These are phyloP conservation scores for Channa argus DNA, from an alignment of 2,113 vertebrate species.

Conservation along the genomic window DNA sequence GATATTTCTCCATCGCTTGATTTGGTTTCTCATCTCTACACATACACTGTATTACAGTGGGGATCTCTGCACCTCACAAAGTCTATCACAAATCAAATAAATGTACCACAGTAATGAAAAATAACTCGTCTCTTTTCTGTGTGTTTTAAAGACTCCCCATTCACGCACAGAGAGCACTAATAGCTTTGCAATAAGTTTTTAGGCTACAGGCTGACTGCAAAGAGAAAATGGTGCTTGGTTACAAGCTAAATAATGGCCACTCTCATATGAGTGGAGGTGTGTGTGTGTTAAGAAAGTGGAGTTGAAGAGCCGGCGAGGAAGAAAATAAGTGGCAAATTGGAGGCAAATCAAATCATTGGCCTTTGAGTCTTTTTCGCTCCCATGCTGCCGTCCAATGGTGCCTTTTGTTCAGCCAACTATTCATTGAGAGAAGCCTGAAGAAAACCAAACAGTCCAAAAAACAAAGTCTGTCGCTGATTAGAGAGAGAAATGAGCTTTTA, in stretches of 20 bases:
- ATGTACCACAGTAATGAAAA: conserved; percentile 48
- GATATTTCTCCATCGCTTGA: not conserved
- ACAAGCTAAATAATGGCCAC: conserved; percentile 60
- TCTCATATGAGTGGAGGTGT: conserved; percentile 44
- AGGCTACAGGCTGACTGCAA: conserved; percentile 26
- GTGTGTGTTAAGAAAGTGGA: conserved; percentile 47
- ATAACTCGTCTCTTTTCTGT: conserved; percentile 25
- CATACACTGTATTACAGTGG: not conserved
- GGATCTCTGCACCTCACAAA: conserved; percentile 17
- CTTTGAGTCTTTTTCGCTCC: conserved; percentile 47
- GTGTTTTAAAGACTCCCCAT: conserved; percentile 25
- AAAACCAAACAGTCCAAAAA: conserved; percentile 47
- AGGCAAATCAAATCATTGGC: conserved; percentile 70
- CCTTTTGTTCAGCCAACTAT: conserved; percentile 47
- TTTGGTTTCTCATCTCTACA: conserved; percentile 14
- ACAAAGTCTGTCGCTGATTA: conserved; percentile 70
- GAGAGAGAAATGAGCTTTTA: conserved; percentile 64
- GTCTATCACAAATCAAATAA: conserved; percentile 52
- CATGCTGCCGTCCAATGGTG: conserved; percentile 29
- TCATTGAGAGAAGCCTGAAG: conserved; percentile 43
- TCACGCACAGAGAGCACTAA: conserved; percentile 38
- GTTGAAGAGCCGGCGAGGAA: conserved; percentile 34
- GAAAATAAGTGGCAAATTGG: conserved; percentile 71
- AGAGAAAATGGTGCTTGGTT: conserved; percentile 44
- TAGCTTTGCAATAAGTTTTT: conserved; percentile 52